Evolutionary conservation across 2,797 vertebrate species (phyloP).

Genomic region (Siniperca undulata): DNA sequence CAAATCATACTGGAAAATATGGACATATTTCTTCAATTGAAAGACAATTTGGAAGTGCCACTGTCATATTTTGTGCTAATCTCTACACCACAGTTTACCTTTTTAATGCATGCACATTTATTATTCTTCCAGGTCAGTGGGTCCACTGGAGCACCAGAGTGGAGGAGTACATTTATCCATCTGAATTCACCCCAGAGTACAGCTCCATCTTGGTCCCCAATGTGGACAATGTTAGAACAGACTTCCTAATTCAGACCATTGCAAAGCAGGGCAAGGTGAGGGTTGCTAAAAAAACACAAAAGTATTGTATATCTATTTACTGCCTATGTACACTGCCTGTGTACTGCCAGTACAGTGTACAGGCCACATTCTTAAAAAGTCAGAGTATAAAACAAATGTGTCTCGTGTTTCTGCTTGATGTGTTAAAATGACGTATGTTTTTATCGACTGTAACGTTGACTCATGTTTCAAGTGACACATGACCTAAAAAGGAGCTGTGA

Average conservation of each 20-base stretch:
- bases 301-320: neutral
- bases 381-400: neutral
- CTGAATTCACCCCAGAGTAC: constrained; percentile 87
- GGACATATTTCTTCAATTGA: neutral
- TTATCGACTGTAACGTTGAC: neutral
- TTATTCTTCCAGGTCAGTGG: constrained; percentile 89
- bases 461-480: neutral
- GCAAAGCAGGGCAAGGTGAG: constrained; percentile 95
- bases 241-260: constrained; percentile 94
- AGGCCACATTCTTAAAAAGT: neutral
- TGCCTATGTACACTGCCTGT: neutral
- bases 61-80: constrained; percentile 32
- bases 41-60: neutral
- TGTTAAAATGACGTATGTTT: neutral
- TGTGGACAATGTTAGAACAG: constrained; percentile 94
- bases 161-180: constrained; percentile 92
- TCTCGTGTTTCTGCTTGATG: neutral
- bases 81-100: neutral
- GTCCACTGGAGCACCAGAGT: constrained; percentile 89
- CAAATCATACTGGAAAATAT: neutral
- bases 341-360: neutral
- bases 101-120: constrained; percentile 41
- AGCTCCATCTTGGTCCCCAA: constrained; percentile 95
- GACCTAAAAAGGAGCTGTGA: neutral
- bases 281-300: neutral